Conservation (phyloP, 2,113 vertebrate species). For the Chionis minor region DNA sequence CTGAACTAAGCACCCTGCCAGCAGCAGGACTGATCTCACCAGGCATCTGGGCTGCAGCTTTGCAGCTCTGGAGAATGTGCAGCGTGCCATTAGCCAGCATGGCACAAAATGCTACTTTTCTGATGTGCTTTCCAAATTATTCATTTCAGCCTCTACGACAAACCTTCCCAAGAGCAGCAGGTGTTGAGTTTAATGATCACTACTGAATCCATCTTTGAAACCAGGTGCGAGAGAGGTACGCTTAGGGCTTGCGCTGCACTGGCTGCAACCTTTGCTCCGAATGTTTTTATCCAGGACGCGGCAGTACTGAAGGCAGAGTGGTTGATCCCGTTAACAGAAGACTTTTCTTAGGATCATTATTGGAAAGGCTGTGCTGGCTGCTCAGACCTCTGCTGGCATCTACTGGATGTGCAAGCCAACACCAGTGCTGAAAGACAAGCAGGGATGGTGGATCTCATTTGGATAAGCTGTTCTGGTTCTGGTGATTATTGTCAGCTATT, state of each 20-base stretch:
- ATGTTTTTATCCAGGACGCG: background rate
- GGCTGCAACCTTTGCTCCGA: background rate
- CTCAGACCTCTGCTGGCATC: conserved; percentile 26
- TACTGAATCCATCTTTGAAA: background rate
- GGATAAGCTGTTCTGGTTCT: background rate
- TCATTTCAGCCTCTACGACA: background rate
- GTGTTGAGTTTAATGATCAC: background rate
- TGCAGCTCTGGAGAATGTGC: background rate
- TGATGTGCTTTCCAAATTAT: background rate
- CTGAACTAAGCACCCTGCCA: background rate
- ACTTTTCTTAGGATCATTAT: background rate
- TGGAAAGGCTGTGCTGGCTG: background rate
- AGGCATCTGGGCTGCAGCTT: background rate
- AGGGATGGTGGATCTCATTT: background rate
- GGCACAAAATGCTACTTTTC: background rate
- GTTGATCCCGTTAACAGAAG: background rate
- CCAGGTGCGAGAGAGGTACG: background rate
- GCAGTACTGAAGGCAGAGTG: background rate
- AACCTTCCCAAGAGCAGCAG: background rate
- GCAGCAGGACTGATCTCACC: background rate
- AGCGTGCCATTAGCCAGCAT: background rate
- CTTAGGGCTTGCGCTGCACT: background rate
- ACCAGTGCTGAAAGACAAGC: background rate
- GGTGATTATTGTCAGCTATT: background rate
- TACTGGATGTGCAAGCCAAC: background rate